Conservation (phyloP, 2,888 invertebrate genomes). For the Hirtodrosophila alboralis region DNA sequence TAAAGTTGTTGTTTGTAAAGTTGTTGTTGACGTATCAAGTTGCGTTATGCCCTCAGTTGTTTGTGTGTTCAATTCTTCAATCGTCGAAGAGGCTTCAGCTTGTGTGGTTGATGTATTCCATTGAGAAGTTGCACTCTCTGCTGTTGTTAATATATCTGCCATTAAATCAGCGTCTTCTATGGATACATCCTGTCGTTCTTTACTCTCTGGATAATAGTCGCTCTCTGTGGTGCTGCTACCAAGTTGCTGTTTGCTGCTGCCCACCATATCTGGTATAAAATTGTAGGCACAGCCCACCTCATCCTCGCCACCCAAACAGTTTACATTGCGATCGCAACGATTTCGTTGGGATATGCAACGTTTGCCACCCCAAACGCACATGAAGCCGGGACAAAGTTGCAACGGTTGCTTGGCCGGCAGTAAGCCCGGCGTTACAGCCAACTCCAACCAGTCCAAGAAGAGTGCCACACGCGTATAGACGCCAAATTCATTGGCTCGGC, state of each 20-base stretch:
- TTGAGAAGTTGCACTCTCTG: conserved; percentile 8
- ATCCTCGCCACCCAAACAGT: conserved; percentile 92
- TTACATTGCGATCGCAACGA: conserved; percentile 89
- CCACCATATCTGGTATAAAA: conserved; percentile 80
- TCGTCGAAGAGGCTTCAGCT: not conserved
- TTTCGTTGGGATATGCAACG: conserved; percentile 88
- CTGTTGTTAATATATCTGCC: conserved; percentile 10
- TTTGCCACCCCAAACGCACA: conserved; percentile 87
- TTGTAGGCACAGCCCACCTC: conserved; percentile 88
- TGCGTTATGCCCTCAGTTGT: conserved; percentile 3
- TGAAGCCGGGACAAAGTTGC: conserved; percentile 89
- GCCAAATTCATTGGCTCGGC: conserved; percentile 90
- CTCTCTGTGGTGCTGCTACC: conserved; percentile 67
- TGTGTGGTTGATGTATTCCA: conserved; percentile 1
- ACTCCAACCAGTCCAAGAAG: conserved; percentile 90
- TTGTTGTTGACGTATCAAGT: conserved; percentile 6
- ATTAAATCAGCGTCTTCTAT: conserved; percentile 43
- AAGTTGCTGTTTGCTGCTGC: conserved; percentile 49
- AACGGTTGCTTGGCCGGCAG: conserved; percentile 85
- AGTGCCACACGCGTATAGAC: conserved; percentile 92
- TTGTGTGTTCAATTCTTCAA: conserved; percentile 4
- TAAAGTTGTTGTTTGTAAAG: not conserved
- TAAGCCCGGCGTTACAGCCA: conserved; percentile 82
- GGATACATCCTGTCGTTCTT: conserved; percentile 47
- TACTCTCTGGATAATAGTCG: conserved; percentile 68